Base-by-base conservation (phyloP, 2,797 vertebrate genomes). In the Furcifer pardalis region DNA sequence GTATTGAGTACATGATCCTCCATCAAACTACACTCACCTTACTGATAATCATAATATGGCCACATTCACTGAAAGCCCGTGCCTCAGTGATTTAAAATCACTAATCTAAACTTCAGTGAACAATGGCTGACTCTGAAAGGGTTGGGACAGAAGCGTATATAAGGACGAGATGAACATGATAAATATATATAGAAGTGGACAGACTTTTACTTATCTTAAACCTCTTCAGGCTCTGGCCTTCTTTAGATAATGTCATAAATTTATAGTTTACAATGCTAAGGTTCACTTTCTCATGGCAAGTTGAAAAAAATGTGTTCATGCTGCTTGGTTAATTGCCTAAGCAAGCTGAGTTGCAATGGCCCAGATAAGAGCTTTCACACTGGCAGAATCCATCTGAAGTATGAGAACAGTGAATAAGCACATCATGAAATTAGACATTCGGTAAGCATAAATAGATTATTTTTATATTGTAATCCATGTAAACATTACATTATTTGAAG, bases 371-470 rank as follows among this genome's bases (percentile, higher is more conserved):
- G 35, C 60, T 52, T 65, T 84, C 60, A 69, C 76, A 10, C 49
- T 79, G 59, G 83, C 69, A 84, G 83, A 79, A 65, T 25, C 5
- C 46, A 74, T 73, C 32, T 84, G 6, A 25, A 79, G 60, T 65
- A 42, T 68, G n/a, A 37, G 59, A 35, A 62, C 68, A 52, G 27
- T 46, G 59, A 79, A 79, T 81, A 87, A 88, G 49, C 35, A 83
- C 75, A 4, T 85, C 52, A 66, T 91, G 49, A 90, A 77, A n/a
- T 81, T 83, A 90, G 83, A 7, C 84, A 87, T n/a, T 37, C 7
- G 84, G 85, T 69, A 89, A 79, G 40, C 76, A 66, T 73, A 78
- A 79, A 77, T 59, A 23, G 77, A 69, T 84, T 63, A 83, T 63
- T 88, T 81, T 73, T 77, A 81, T 30, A n/a, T 40, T 56, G 77